A percentile compares a stretch with the other conserved stretches of the same genome.
These are phyloP conservation scores for Microdon myrmicae DNA, from an alignment of 2,888 invertebrate species.

Conservation along the genomic window DNA sequence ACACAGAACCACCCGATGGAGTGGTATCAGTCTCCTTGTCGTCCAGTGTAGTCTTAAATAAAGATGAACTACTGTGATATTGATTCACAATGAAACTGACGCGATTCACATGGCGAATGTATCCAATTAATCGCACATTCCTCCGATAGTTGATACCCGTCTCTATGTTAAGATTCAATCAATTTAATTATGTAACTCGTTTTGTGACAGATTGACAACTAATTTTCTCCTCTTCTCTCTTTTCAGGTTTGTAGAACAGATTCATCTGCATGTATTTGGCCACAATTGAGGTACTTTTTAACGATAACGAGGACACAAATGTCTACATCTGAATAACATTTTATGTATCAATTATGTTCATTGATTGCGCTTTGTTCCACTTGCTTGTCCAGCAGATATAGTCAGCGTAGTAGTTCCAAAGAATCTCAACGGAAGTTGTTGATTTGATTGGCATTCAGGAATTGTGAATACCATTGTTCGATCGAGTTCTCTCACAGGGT, in stretches of 20 bases:
- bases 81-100: too few relatives aligned
- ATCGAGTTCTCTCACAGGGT: too few relatives aligned
- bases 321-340: too few relatives aligned
- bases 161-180: constrained; percentile 11
- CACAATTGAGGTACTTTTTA: constrained; percentile 4
- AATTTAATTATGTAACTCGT: constrained; percentile 4
- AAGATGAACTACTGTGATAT: too few relatives aligned
- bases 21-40: too few relatives aligned
- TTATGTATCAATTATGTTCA: too few relatives aligned
- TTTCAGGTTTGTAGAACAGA: constrained; percentile 5
- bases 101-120: not conserved
- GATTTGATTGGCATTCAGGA: constrained; percentile 20
- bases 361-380: not conserved
- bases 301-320: constrained; percentile 5
- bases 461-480: constrained; percentile 3
- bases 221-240: not conserved
- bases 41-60: too few relatives aligned
- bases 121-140: not conserved
- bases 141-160: constrained; percentile 6
- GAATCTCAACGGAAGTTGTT: constrained; percentile 14
- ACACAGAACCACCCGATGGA: too few relatives aligned
- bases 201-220: constrained; percentile 7
- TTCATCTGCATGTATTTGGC: not conserved
- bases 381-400: not conserved
- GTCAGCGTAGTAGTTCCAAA: not conserved